Conservation (phyloP, 2,888 invertebrate species). For the Trachelus troglodyta region DNA sequence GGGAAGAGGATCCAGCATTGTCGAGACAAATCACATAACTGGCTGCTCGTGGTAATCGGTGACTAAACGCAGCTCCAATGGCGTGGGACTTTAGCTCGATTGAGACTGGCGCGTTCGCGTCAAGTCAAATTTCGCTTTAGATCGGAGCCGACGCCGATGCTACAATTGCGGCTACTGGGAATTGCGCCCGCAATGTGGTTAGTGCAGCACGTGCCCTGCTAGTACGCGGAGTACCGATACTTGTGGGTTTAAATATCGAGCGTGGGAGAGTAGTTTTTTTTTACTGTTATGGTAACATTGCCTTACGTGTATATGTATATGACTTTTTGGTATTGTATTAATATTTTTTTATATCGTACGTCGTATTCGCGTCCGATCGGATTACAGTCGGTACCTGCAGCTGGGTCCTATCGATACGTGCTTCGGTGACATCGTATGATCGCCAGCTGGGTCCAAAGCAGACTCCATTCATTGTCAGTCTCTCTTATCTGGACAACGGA, state of each 20-base stretch:
- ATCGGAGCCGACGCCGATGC: slow-evolving; percentile 6
- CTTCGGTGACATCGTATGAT: neutral
- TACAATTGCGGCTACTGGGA: slow-evolving; percentile 21
- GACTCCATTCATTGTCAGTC: neutral
- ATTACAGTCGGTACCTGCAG: neutral
- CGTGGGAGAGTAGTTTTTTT: neutral
- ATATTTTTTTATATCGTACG: neutral
- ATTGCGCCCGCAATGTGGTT: slow-evolving; percentile 20
- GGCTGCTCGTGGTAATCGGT: slow-evolving; percentile 24
- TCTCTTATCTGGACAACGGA: slow-evolving; percentile 26
- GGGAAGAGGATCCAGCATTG: slow-evolving; percentile 19
- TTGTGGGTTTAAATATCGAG: neutral
- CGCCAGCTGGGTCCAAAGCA: neutral
- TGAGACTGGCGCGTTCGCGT: neutral
- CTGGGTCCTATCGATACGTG: neutral
- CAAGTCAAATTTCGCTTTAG: neutral
- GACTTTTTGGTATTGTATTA: neutral
- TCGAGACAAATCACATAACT: slow-evolving; percentile 23
- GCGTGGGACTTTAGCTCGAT: neutral
- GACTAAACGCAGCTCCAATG: slow-evolving; percentile 22
- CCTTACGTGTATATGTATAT: neutral
- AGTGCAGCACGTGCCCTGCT: slow-evolving; percentile 22
- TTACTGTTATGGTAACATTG: neutral
- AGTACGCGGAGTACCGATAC: neutral
- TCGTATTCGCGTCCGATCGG: neutral